Evolutionary conservation across 2,888 invertebrate genomes (phyloP), one percentile per base, ranked within the genome.

Genomic region (Lacanobia wlatinum): DNA sequence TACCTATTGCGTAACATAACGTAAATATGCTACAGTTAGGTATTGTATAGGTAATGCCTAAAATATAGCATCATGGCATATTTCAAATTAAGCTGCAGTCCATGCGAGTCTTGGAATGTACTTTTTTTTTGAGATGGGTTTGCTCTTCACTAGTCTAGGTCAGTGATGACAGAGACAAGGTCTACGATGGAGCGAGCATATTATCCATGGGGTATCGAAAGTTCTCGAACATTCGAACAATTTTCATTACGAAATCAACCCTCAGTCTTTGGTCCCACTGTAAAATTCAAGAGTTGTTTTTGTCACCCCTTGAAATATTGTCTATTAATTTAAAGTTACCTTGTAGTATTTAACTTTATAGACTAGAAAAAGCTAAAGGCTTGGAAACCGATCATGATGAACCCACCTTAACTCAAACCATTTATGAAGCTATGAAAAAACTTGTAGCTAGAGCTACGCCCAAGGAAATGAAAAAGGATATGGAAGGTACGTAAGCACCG

Each of bases 301-400:
- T 7, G 6, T 18, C 9, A 48, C 6, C 48, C 16, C 48, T 48
- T 5, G 12, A 43, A 43, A 43, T 0, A 43, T 14, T 4, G 14
- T 2, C 0, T 10, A 12, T 12, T 43, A 52, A 21, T 52, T 52
- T 52, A 52, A 12, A 23, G 12, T 52, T 7, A 28, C 8, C 56
- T 38, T n/a, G 34, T 10, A 18, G 23, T n/a, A 48, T 6, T 69
- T 10, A 38, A 21, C 52, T 67, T 74, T 46, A 64, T 61, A 95
- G 95, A 21, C 87, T 95, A 9, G 90, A 92, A 68, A 63, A 85
- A 9, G 89, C 95, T 7, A 91, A 84, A 78, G 90, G 92, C 2
- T 82, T 95, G 4, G 92, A 92, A 46, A 83, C 80, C n/a, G 91
- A 94, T 73, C 92, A 94, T 64, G 93, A 93, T 56, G 94, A 95